Evolutionary conservation across 2,797 vertebrate species (phyloP), one percentile per base, ranked within the genome.

Genomic region (Myripristis murdjan): DNA sequence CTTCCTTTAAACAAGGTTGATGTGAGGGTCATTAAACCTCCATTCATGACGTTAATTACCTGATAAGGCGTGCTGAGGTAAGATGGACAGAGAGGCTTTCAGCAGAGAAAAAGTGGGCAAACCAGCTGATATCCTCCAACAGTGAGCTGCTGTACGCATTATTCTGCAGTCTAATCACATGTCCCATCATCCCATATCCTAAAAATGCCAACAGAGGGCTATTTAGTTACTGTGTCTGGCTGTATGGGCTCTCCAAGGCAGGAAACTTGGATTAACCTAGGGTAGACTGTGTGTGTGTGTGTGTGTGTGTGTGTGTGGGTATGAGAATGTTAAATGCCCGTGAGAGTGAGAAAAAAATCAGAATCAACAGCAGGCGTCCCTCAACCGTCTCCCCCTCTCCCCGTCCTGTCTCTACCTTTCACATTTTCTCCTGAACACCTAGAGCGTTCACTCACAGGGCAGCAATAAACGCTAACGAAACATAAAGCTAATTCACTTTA

Each of bases 41-140:
- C 83, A 89, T 94, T 94, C 87, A 91, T 82, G 76, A 75, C 70
- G 56, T 87, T 93, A 93, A 94, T 94, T 93, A 91, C 85, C 85
- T 79, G 88, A 93, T 93, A 94, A 93, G 90, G 78, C 56, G 67
- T 55, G 48, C 77, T 61, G 84, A 87, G 81, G 81, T 83, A 84
- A 87, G 80, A 91, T 74, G 74, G 89, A 87, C 82, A 61, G 74
- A 31, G 48, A 75, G 58, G 70, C 64, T 89, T 86, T 88, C 62
- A 79, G 67, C 16, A 35, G 58, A 71, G 53, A 62, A 73, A 57
- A 57, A 55, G 48, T 70, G 85, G 81, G 75, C 51, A 81, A 68
- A 81, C 49, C 33, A 18, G 70, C 59, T 44, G 65, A 77, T 77
- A 88, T 82, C 57, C 51, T 55, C 61, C 47, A 26, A 49, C 52